Conservation (phyloP, 2,797 vertebrate genomes). For the Xenentodon cancila region DNA sequence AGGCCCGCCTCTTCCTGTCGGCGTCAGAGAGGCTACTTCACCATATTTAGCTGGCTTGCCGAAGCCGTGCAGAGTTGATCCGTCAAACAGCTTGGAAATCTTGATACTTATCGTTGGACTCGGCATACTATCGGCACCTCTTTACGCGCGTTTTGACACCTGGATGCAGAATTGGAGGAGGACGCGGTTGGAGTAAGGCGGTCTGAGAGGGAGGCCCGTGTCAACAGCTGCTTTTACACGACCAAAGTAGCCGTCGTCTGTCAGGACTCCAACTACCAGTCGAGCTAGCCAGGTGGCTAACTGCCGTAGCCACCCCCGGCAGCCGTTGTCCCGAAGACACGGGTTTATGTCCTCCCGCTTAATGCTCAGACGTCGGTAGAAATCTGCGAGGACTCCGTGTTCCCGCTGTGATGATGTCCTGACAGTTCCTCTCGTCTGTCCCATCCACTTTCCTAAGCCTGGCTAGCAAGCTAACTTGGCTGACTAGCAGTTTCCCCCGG, state of each 20-base stretch:
- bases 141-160: not conserved
- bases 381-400: slow-evolving; percentile 43
- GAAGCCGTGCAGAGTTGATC: slow-evolving; percentile 75
- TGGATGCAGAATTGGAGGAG: slow-evolving; percentile 8
- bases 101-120: slow-evolving; percentile 39
- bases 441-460: slow-evolving; percentile 46
- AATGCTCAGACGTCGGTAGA: slow-evolving; percentile 5
- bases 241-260: slow-evolving; percentile 68
- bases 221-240: slow-evolving; percentile 52
- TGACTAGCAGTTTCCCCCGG: slow-evolving; percentile 58
- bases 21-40: slow-evolving; percentile 81
- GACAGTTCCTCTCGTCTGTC: slow-evolving; percentile 56
- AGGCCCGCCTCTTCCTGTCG: slow-evolving; percentile 77
- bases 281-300: slow-evolving; percentile 66
- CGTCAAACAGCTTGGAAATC: slow-evolving; percentile 67
- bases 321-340: slow-evolving; percentile 12
- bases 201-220: slow-evolving; percentile 18
- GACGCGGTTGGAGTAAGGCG: slow-evolving; percentile 22
- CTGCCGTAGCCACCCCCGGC: slow-evolving; percentile 30
- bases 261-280: slow-evolving; percentile 68
- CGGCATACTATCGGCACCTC: slow-evolving; percentile 52
- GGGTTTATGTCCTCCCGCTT: slow-evolving; percentile 40
- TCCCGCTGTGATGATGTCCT: slow-evolving; percentile 70
- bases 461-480: slow-evolving; percentile 66
- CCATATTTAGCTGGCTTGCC: slow-evolving; percentile 84